Evolutionary conservation across 1,140 invertebrate genomes (phyloP), one percentile per base, ranked within the genome.

Genomic region (Hyles vespertilio): DNA sequence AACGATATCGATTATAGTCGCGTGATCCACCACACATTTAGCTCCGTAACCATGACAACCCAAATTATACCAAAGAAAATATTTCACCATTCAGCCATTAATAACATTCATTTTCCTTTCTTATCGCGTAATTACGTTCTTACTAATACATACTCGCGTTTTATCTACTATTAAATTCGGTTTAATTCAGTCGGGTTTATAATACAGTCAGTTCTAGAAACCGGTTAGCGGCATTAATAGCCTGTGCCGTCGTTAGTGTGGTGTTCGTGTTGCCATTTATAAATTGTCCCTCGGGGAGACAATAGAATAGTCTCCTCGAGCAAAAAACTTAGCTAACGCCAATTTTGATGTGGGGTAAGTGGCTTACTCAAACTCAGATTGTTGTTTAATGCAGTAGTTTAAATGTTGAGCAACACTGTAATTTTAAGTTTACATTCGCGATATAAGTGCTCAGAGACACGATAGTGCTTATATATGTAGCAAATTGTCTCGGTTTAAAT

Each of bases 261-360:
- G 43, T 71, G 50, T 51, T 63, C 46, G 54, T 56, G 69, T 67
- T 74, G 72, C 67, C 61, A 67, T 65, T 67, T 64, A 79, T 69
- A 72, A 79, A 81, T 79, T 75, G 69, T 63, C 54, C 56, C 63
- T 65, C 67, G 66, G 53, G 70, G 66, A 82, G 75, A 78, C 80
- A 80, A 80, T 77, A 56, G 69, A 66, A 62, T 61, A 33, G 58
- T 44, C 54, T 43, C 59, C 46, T 58, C 64, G 50, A 64, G 59
- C 62, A 67, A 74, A 72, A 67, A 69, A 69, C 12, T 6, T n/a
- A 6, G 22, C 56, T 67, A 65, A 60, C 59, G 64, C 68, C 65
- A 73, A 70, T 72, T 78, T 74, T 75, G 61, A 79, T 70, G 72
- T 73, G 61, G 72, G 60, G 59, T 67, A 66, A 66, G 57, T 56